Percentiles rank a stretch among this genome's conserved stretches.
These are phyloP conservation scores for Bubo blakistoni DNA, from an alignment of 2,113 vertebrate genomes.

Conservation along the genomic window DNA sequence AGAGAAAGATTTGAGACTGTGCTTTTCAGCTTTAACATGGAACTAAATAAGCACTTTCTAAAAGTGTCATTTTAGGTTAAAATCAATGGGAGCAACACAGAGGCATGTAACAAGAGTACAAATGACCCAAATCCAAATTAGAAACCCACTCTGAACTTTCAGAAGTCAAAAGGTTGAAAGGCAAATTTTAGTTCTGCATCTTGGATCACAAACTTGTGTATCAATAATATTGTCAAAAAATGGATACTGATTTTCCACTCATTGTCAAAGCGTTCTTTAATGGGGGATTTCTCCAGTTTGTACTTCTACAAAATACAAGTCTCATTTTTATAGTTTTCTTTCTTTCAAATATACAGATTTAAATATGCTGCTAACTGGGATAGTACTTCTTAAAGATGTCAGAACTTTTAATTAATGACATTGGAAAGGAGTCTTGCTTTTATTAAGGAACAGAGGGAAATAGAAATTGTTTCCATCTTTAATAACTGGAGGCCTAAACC, in stretches of 20 bases:
- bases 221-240: not conserved
- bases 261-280: not conserved
- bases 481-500: not conserved
- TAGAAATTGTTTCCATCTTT: not conserved
- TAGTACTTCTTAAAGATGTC: not conserved
- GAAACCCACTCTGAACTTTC: not conserved
- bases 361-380: not conserved
- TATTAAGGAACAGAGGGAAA: not conserved
- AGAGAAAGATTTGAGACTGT: not conserved
- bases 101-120: not conserved
- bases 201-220: not conserved
- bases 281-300: not conserved
- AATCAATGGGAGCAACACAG: not conserved
- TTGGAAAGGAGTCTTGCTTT: not conserved
- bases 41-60: not conserved
- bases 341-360: not conserved
- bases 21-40: not conserved
- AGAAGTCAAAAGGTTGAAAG: not conserved
- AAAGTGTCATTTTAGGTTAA: not conserved
- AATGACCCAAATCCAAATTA: not conserved
- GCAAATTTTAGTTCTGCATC: not conserved
- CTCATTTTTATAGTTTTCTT: not conserved
- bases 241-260: not conserved
- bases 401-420: not conserved
- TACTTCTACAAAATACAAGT: not conserved